phyloP scores from a whole-genome alignment of 2,888 invertebrate species.

The Sphinx pinastri region DNA sequence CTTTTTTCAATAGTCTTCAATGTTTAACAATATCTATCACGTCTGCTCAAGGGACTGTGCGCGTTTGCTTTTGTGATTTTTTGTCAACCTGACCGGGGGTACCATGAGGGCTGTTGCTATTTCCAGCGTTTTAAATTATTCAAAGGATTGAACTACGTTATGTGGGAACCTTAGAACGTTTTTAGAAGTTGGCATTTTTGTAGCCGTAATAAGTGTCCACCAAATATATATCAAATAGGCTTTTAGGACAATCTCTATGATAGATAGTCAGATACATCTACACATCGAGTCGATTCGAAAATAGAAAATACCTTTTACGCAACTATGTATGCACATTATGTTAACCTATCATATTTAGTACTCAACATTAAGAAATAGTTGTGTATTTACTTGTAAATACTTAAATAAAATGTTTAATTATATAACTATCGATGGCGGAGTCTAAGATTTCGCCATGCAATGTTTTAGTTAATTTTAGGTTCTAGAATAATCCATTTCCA shows the following conservation, averaged over 20 bases:
- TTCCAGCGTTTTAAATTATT: conserved; percentile 6
- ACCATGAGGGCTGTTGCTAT: conserved; percentile 15
- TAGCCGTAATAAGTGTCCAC: background rate
- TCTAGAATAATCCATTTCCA: background rate
- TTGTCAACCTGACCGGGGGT: conserved; percentile 38
- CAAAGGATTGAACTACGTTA: background rate
- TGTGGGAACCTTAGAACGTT: background rate
- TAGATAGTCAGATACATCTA: too few species aligned
- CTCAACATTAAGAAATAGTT: too few species aligned
- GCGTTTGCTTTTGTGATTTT: conserved; percentile 39
- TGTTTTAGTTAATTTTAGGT: background rate
- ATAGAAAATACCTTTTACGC: too few species aligned
- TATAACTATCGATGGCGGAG: too few species aligned
- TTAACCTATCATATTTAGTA: too few species aligned
- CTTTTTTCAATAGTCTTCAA: background rate
- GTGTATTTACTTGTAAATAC: too few species aligned
- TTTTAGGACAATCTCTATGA: too few species aligned
- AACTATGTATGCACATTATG: too few species aligned
- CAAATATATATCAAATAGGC: too few species aligned
- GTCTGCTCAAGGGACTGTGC: conserved; percentile 39
- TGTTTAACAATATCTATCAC: too few species aligned
- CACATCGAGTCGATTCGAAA: too few species aligned
- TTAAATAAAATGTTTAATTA: too few species aligned
- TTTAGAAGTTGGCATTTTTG: background rate
- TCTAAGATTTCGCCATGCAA: background rate